These are phyloP conservation scores for Penaeus japonicus DNA, from an alignment of 1,140 invertebrate genomes.

Conservation along the genomic window DNA sequence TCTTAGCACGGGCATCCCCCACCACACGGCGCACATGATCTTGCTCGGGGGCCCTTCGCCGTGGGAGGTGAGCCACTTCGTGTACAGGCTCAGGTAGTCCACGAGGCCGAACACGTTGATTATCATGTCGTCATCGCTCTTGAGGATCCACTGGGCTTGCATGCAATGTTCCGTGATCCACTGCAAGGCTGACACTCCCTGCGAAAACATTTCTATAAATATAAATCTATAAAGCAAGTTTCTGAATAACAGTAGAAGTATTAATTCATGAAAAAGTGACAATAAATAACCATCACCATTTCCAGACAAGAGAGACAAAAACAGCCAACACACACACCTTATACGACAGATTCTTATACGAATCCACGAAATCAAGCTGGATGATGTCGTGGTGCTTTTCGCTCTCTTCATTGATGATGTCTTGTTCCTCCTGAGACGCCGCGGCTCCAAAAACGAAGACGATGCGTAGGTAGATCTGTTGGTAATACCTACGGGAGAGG, in stretches of 20 bases:
- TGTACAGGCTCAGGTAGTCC: background rate
- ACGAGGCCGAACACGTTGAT: conserved; percentile 41
- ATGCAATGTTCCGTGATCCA: conserved; percentile 63
- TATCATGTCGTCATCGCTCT: conserved; percentile 62
- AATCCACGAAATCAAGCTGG: conserved; percentile 63
- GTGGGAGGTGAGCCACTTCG: background rate
- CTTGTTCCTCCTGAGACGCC: background rate
- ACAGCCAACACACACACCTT: conserved; percentile 60
- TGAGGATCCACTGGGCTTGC: conserved; percentile 61
- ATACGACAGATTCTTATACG: conserved; percentile 64
- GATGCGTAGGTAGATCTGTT: background rate
- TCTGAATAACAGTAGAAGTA: background rate
- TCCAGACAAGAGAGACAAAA: background rate
- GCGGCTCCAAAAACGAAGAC: conserved; percentile 15
- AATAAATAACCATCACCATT: background rate
- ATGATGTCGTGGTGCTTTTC: conserved; percentile 63
- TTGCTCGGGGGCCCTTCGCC: background rate
- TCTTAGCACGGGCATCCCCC: conserved; percentile 31
- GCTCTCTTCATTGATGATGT: conserved; percentile 61
- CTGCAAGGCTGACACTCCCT: conserved; percentile 59
- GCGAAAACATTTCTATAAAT: conserved; percentile 11
- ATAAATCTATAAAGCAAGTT: background rate
- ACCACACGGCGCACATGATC: conserved; percentile 37
- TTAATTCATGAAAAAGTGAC: background rate
- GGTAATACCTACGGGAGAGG: background rate